These are phyloP conservation scores for Pedionomus torquatus DNA, from an alignment of 2,113 vertebrate genomes.

Conservation along the genomic window DNA sequence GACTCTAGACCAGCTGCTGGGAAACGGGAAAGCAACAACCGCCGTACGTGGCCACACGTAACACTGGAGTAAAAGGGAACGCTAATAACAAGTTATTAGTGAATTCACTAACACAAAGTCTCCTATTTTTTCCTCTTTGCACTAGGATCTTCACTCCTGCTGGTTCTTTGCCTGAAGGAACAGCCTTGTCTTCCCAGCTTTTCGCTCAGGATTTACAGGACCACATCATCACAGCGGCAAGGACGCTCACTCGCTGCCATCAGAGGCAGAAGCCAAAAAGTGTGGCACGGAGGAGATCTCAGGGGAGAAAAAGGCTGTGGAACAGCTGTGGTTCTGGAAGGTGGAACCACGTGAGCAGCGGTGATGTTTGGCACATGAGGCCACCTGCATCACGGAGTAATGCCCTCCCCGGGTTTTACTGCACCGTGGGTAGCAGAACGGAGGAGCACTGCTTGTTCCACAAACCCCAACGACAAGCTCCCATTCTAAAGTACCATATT, in stretches of 20 bases:
- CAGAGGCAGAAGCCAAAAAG: neutral
- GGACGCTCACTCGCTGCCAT: neutral
- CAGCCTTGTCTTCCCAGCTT: neutral
- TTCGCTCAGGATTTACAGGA: neutral
- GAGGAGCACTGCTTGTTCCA: neutral
- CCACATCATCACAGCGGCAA: neutral
- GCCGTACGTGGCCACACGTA: neutral
- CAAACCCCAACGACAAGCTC: neutral
- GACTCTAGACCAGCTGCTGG: neutral
- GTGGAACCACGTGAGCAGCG: neutral
- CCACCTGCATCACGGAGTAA: fast-evolving
- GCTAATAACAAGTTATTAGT: neutral
- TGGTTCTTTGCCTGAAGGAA: neutral
- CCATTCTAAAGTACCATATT: neutral
- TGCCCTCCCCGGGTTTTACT: fast-evolving
- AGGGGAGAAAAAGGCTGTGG: neutral
- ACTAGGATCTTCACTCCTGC: neutral
- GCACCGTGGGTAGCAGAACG: fast-evolving
- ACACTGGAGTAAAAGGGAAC: neutral
- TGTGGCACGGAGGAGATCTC: neutral
- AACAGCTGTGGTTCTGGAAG: neutral
- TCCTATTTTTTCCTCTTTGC: neutral
- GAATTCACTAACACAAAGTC: neutral
- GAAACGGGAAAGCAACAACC: neutral
- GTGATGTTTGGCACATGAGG: neutral